These are phyloP conservation scores for Protosalanx chinensis DNA, from an alignment of 2,797 vertebrate genomes.

Conservation along the genomic window DNA sequence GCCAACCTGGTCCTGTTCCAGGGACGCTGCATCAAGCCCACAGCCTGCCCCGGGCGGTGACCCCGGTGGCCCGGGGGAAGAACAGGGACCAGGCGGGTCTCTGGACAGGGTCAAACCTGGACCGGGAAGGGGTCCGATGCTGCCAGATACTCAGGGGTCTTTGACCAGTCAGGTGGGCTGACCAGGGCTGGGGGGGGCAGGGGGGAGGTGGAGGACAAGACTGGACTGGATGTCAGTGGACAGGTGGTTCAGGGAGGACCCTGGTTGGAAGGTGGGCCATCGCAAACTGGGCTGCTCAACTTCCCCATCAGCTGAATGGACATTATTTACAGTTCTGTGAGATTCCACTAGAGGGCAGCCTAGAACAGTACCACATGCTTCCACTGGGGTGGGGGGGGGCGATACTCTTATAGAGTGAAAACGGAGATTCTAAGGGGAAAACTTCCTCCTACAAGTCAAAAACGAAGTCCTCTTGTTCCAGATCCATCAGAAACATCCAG, in stretches of 20 bases:
- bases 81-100: slow-evolving; percentile 26
- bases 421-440: slow-evolving; percentile 25
- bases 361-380: slow-evolving; percentile 7
- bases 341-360: slow-evolving; percentile 8
- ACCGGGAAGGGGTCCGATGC: slow-evolving; percentile 21
- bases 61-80: slow-evolving; percentile 56
- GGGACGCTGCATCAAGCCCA: slow-evolving; percentile 93
- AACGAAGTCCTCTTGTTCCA: slow-evolving; percentile 16
- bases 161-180: not conserved
- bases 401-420: slow-evolving; percentile 3
- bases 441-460: slow-evolving; percentile 22
- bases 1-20: slow-evolving; percentile 89
- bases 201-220: not conserved
- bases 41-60: slow-evolving; percentile 92
- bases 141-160: slow-evolving; percentile 48
- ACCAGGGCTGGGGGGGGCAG: not conserved
- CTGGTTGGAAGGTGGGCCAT: not conserved
- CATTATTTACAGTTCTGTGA: not conserved
- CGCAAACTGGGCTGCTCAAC: not conserved
- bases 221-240: slow-evolving; percentile 7
- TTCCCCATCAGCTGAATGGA: not conserved
- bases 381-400: slow-evolving; percentile 8
- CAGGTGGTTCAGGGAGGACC: not conserved
- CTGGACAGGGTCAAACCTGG: slow-evolving; percentile 14
- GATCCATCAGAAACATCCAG: slow-evolving; percentile 4